Conservation (phyloP, 2,113 vertebrate genomes). For the Percina caprodes region DNA sequence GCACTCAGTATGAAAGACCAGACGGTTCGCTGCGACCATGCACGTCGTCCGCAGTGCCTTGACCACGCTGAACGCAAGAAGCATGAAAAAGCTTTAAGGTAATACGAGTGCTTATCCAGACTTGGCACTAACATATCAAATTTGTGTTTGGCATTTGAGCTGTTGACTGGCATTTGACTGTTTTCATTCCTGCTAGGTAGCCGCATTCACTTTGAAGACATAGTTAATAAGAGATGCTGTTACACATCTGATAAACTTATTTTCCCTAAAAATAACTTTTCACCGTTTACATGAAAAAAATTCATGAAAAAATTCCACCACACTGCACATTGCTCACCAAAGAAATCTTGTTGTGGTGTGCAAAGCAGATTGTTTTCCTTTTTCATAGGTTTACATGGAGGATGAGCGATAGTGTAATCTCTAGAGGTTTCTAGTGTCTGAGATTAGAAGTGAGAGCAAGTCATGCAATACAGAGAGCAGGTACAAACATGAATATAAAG, state of each 20-base stretch:
- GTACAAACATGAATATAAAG: constrained; percentile 18
- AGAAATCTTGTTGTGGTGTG: constrained; percentile 4
- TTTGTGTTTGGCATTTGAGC: neutral
- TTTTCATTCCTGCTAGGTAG: neutral
- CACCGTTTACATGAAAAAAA: too few species aligned
- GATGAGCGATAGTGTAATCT: constrained; percentile 33
- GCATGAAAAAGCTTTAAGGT: too few species aligned
- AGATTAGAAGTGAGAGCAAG: constrained; percentile 1
- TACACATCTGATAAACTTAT: neutral
- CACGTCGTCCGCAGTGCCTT: too few species aligned
- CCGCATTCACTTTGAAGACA: neutral
- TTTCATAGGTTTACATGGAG: constrained; percentile 37
- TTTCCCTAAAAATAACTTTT: neutral
- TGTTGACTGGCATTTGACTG: too few species aligned
- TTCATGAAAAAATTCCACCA: too few species aligned
- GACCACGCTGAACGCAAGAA: too few species aligned
- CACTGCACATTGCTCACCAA: neutral
- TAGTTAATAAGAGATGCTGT: neutral
- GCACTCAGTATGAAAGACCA: too few species aligned
- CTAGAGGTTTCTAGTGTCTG: constrained; percentile 35
- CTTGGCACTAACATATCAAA: neutral
- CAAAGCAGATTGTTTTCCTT: neutral
- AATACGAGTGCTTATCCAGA: neutral
- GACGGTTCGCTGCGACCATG: too few species aligned
- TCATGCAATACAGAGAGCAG: constrained; percentile 2